Evolutionary conservation across 2,888 invertebrate species (phyloP).

Genomic region (Anodontia alba): DNA sequence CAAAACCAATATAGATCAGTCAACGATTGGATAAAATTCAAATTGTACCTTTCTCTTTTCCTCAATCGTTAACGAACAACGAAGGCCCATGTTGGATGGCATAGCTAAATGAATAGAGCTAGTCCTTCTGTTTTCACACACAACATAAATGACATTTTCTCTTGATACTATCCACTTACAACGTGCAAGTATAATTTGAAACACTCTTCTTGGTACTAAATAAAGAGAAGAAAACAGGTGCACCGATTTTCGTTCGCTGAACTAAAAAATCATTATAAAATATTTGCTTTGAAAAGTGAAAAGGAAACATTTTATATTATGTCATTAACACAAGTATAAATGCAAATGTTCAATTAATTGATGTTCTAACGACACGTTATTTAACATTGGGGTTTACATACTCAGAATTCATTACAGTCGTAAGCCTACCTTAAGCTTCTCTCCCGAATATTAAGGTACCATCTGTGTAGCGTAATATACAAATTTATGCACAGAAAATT

Average conservation of each 20-base stretch:
- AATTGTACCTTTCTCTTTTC: too few relatives aligned
- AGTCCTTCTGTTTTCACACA: too few relatives aligned
- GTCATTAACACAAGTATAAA: slow-evolving; percentile 13
- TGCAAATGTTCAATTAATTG: slow-evolving; percentile 20
- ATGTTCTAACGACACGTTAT: slow-evolving; percentile 5
- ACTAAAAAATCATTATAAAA: slow-evolving; percentile 7
- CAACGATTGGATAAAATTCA: too few relatives aligned
- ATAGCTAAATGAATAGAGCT: too few relatives aligned
- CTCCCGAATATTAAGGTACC: background rate
- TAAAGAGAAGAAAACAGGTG: slow-evolving; percentile 7
- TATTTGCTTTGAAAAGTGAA: background rate
- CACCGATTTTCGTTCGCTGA: background rate
- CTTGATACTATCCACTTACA: too few relatives aligned
- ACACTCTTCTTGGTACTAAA: background rate
- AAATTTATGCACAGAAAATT: slow-evolving; percentile 10
- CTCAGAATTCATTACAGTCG: background rate
- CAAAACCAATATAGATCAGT: too few relatives aligned
- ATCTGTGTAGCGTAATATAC: slow-evolving; percentile 10
- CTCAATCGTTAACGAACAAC: too few relatives aligned
- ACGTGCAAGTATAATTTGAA: too few relatives aligned
- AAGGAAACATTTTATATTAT: slow-evolving; percentile 5
- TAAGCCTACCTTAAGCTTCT: slow-evolving; percentile 13
- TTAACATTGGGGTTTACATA: background rate
- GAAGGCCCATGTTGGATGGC: too few relatives aligned
- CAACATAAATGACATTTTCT: too few relatives aligned